Evolutionary conservation across 2,888 invertebrate genomes (phyloP), one percentile per base, ranked within the genome.

Genomic region (Julus scanicus): DNA sequence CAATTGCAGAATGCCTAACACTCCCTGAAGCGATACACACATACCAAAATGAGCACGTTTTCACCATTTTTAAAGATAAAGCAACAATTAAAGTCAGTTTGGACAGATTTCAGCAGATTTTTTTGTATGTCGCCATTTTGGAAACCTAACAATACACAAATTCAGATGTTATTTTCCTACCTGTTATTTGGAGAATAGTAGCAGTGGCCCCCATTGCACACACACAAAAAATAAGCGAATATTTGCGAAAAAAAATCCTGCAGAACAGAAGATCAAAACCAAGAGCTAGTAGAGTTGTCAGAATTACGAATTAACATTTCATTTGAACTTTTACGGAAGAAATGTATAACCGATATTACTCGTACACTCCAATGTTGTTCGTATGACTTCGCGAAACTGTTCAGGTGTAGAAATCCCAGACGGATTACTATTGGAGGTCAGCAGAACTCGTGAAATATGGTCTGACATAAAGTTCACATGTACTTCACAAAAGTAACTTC

Each of bases 121-220:
- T 29, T 29, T 29, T 29, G 29, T 29, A 29, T 29, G 29, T 29
- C 29, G 29, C 29, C 29, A 20, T 29, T 71, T 71, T 44, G 44
- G 53, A 53, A 53, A 53, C 39, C 83, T 29, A 80, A 15, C 39
- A 13, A n/a, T 20, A 39, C 11, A 29, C 83, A 20, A 83, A 11
- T 39, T 83, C 2, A 13, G 86, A 86, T 8, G 44, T 48, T 44
- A 86, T 29, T 84, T 17, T 71, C 71, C 71, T 87, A 87, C 87
- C 87, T 87, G 87, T 71, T 17, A 71, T 63, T 29, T 71, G 57
- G 6, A 87, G 71, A 40, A 87, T 87, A 71, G 87, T 87, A 13
- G 87, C 87, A 39, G 63, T 87, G 17, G 87, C 87, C 13, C 87
- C 87, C 87, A 87, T 87, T 40, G 8, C 84, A 29, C 1, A 9